Base-by-base conservation (phyloP, 2,113 vertebrate species). In the Oceanodroma tethys region DNA sequence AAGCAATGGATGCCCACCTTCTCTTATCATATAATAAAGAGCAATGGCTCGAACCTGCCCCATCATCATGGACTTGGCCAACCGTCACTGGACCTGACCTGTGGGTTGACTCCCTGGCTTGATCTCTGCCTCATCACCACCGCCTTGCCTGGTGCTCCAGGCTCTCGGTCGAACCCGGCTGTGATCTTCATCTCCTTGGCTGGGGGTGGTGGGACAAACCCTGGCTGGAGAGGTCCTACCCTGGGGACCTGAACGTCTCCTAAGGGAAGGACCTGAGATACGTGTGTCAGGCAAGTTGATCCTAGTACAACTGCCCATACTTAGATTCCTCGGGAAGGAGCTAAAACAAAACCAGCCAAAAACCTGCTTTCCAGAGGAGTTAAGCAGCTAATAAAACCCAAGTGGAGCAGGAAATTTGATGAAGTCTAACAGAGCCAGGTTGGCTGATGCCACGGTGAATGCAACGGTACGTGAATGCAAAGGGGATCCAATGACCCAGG, bases 401-500 rank as follows among this genome's bases (percentile, higher is more conserved):
- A 81, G 75, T 7, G 38, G 55, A 86, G 75, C 75, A 94, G 86
- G 83, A 95, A 81, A 93, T 91, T 23, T 63, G 75, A 47, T 78
- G 82, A 56, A 95, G 85, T 32, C 52, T 71, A 36, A 17, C 8
- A 26, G 56, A 73, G 75, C 82, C 55, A 52, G 63, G 47, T 45
- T 92, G 83, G 72, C 80, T 3, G 2, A 27, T 88, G 50, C 80
- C 86, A 63, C 3, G 16, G 23, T 38, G 71, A 80, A 45, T 11
- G 80, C 63, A 23, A 9, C 0, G 5, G 14, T 36, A 85, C 0
- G 0, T 7, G 42, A 88, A 62, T 4, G 6, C 0, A 0, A 72
- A 65, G 71, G 58, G 12, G n/a, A 81, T 81, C 67, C 47, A 47
- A 10, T 78, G 78, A 82, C 50, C 67, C 74, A 22, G 55, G 45